Conservation (phyloP, 2,797 vertebrate species). For the Ctenopoma kingsleyae region DNA sequence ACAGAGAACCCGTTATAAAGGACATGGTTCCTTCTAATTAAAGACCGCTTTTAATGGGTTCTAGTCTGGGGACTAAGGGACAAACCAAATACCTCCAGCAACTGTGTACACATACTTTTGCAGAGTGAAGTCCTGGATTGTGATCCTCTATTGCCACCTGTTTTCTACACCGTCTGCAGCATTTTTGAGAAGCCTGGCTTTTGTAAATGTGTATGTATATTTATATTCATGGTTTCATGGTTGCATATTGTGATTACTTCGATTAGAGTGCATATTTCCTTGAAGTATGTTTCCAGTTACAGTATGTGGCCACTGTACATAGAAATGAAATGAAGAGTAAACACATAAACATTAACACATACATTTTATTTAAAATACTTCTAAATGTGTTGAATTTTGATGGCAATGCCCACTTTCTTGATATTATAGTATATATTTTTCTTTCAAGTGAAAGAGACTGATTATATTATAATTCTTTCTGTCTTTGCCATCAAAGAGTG, state of each 20-base stretch:
- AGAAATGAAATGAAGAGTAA: conserved; percentile 52
- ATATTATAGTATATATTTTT: conserved; percentile 55
- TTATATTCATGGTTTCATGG: conserved; percentile 77
- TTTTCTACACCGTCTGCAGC: conserved; percentile 85
- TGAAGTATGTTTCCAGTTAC: conserved; percentile 70
- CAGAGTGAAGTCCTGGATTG: conserved; percentile 79
- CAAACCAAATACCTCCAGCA: conserved; percentile 92
- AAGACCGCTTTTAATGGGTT: conserved; percentile 65
- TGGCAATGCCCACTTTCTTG: conserved; percentile 45
- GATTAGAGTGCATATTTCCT: conserved; percentile 74
- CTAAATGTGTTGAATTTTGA: conserved; percentile 61
- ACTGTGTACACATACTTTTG: conserved; percentile 89
- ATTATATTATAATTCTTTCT: conserved; percentile 34
- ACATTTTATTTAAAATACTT: conserved; percentile 63
- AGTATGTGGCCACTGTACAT: conserved; percentile 71
- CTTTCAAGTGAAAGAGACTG: conserved; percentile 53
- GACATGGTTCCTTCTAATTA: conserved; percentile 93
- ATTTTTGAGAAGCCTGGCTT: conserved; percentile 84
- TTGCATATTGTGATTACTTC: conserved; percentile 72
- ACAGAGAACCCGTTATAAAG: conserved; percentile 95
- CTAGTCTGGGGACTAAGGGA: conserved; percentile 82
- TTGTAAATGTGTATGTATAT: conserved; percentile 85
- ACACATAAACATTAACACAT: conserved; percentile 43
- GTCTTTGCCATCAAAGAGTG: conserved; percentile 48
- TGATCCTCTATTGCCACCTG: conserved; percentile 76